Base-by-base conservation (phyloP, 2,888 invertebrate genomes). In the Cryptocheilus praepositus region DNA sequence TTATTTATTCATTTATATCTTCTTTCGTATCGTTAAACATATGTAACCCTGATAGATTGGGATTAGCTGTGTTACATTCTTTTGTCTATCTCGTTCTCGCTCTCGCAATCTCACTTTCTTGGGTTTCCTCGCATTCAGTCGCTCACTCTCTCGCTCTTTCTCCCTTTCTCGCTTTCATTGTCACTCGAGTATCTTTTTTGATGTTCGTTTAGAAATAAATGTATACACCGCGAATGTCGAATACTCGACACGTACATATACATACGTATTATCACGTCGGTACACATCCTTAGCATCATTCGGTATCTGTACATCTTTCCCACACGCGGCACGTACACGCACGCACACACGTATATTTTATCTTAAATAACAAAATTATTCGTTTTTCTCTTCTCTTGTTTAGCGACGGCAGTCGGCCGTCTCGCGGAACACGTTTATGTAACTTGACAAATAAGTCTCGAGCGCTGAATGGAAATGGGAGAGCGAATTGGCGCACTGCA, bases 31-130 rank as follows among this genome's bases (percentile, higher is more conserved):
- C 73, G 73, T 83, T 83, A 83, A 80, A 84, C 81, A 84, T 83
- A 84, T 79, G 81, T 49, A 85, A 85, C 85, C 85, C 85, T 86
- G 86, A 86, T 85, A 85, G 84, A 83, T 86, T 85, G 82, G 84
- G 84, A 85, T 84, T 77, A 74, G 58, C 70, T 62, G 65, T 49
- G 25, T 69, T 71, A 65, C 36, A 21, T 56, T 70, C 36, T 36
- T 36, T 64, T 55, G 44, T 56, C 64, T 36, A 36, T 65, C 54
- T 73, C 58, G 44, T 56, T 52, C 45, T 51, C 58, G 44, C 59
- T 52, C 45, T 51, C 44, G 11, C 64, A 56, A 43, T 53, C 43
- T 70, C 25, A 21, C 21, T 43, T 56, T 68, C 58, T 18, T 7
- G 5, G 60, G 67, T 62, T 54, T 44, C 51, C 64, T 63, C 54